phyloP scores from a whole-genome alignment of 2,113 vertebrate species.

The Noturus placidus region DNA sequence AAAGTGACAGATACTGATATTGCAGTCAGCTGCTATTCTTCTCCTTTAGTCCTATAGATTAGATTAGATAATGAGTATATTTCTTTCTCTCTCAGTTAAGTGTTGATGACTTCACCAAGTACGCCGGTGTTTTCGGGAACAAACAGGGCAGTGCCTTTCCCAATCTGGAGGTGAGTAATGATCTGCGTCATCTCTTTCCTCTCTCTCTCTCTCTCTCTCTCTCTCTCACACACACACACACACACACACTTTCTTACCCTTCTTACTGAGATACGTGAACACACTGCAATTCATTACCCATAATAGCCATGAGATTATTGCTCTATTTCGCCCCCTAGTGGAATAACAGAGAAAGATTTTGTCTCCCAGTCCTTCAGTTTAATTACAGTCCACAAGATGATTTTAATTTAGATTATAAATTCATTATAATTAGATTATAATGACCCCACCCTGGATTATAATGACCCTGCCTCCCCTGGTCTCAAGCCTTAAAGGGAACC shows the following conservation, averaged over 20 bases:
- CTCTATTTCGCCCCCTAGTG: neutral
- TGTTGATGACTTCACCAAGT: conserved; percentile 87
- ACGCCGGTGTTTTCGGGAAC: conserved; percentile 87
- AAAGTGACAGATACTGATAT: neutral
- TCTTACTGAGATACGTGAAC: too few species aligned
- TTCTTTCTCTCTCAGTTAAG: conserved; percentile 74
- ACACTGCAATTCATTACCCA: neutral
- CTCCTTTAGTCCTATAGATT: neutral
- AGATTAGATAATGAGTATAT: neutral
- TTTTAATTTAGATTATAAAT: neutral
- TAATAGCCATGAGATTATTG: neutral
- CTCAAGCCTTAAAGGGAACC: neutral
- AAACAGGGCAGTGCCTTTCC: conserved; percentile 85
- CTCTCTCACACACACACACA: neutral
- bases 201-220: too few species aligned
- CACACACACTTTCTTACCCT: too few species aligned
- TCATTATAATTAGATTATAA: neutral
- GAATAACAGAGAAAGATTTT: neutral
- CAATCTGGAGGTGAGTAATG: conserved; percentile 78
- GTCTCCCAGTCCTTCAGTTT: neutral
- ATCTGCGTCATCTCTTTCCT: neutral
- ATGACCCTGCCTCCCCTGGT: neutral
- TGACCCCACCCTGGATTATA: too few species aligned
- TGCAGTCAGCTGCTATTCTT: neutral
- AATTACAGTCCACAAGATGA: neutral